Evolutionary conservation across 2,797 vertebrate genomes (phyloP).

Genomic region (Amphiprion clarkii): DNA sequence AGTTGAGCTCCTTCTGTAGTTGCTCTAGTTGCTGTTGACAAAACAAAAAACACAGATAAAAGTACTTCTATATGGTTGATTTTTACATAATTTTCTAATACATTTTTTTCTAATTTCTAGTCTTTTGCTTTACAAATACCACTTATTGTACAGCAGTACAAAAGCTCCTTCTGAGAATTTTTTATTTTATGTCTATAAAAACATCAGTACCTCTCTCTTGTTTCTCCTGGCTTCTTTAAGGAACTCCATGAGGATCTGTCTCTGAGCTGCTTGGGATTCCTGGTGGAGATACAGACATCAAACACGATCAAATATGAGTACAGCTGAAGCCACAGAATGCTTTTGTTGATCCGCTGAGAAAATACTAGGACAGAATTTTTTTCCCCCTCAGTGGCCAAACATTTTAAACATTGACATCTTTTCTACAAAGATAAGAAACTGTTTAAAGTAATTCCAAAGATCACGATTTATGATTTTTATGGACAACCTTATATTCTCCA

Average conservation of each 20-base stretch:
- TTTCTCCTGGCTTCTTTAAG: conserved; percentile 98
- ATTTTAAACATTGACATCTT: neutral
- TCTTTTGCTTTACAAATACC: neutral
- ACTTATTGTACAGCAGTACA: neutral
- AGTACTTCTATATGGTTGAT: neutral
- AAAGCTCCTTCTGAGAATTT: too few relatives aligned
- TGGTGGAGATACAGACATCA: conserved; percentile 67
- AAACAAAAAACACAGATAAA: conserved; percentile 21
- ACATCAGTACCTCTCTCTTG: conserved; percentile 92
- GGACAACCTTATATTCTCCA: neutral
- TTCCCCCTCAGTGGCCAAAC: neutral
- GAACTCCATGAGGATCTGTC: conserved; percentile 99
- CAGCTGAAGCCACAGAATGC: conserved; percentile 6
- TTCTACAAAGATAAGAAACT: fast-evolving
- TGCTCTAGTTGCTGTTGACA: conserved; percentile 95
- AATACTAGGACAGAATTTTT: neutral
- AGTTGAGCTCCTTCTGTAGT: conserved; percentile 98
- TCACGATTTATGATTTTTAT: neutral
- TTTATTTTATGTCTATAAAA: neutral
- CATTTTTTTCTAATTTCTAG: neutral
- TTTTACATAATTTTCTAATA: neutral
- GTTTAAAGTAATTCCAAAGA: neutral
- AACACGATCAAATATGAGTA: conserved; percentile 21
- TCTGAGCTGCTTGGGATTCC: conserved; percentile 97
- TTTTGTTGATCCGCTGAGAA: neutral